A percentile compares a stretch with the other conserved stretches of the same genome.
Conservation (phyloP, 1,140 invertebrate species). For the Cherax destructor region DNA sequence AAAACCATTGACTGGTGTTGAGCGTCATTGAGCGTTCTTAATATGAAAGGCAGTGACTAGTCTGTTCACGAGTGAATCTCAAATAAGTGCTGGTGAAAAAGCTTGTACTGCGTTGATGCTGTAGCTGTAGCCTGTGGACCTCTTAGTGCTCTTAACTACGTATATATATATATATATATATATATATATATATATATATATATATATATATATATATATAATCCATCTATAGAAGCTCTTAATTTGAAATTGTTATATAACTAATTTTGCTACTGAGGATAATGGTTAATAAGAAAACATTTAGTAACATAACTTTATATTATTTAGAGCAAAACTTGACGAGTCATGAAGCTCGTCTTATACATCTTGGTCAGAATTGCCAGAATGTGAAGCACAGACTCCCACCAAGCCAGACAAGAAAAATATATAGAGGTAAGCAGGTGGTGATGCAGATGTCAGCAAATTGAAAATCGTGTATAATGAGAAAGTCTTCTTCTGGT, state of each 20-base stretch:
- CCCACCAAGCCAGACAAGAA: not conserved
- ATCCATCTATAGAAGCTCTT: too few species aligned
- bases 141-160: not conserved
- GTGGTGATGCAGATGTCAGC: not conserved
- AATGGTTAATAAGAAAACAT: not conserved
- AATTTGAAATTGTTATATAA: too few species aligned
- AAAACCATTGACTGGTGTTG: too few species aligned
- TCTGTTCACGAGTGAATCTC: too few species aligned
- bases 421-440: not conserved
- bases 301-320: not conserved
- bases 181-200: not conserved
- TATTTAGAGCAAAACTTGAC: not conserved
- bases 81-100: too few species aligned
- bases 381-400: not conserved
- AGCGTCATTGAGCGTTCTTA: too few species aligned
- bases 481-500: not conserved
- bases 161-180: not conserved
- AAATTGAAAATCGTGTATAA: not conserved
- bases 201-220: too few species aligned
- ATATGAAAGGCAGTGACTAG: too few species aligned
- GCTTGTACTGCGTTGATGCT: too few species aligned
- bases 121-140: too few species aligned
- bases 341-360: not conserved
- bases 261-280: not conserved
- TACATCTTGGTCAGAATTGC: not conserved